Evolutionary conservation across 2,888 invertebrate genomes (phyloP).

Genomic region (Cabera pusaria): DNA sequence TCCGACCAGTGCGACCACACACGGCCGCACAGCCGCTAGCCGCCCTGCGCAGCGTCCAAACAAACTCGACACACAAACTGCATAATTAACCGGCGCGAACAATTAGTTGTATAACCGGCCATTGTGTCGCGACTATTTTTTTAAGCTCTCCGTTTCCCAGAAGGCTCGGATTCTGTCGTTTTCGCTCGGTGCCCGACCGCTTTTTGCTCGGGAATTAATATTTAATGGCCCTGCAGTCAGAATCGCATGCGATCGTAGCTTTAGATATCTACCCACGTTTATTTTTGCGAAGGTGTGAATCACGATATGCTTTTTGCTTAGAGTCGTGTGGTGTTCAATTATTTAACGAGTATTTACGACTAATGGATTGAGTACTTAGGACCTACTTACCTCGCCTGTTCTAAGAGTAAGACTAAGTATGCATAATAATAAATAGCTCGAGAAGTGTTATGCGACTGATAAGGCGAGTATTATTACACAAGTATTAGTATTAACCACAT

Average conservation of each 20-base stretch:
- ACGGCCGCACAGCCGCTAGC: conserved; percentile 21
- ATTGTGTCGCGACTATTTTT: conserved; percentile 66
- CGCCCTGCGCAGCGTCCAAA: conserved; percentile 33
- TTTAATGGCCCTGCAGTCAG: conserved; percentile 63
- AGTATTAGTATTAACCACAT: conserved; percentile 21
- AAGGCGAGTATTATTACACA: conserved; percentile 8
- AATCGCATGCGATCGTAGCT: conserved; percentile 60
- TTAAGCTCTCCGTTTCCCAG: conserved; percentile 67
- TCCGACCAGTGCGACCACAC: conserved; percentile 31
- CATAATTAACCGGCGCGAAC: conserved; percentile 72
- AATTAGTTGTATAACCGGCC: conserved; percentile 75
- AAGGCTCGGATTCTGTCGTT: conserved; percentile 57
- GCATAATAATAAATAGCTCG: conserved; percentile 24
- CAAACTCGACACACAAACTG: conserved; percentile 55
- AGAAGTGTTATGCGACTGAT: conserved; percentile 13
- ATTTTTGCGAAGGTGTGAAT: conserved; percentile 45
- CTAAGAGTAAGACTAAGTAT: too few relatives aligned
- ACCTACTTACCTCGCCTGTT: too few relatives aligned
- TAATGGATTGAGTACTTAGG: conserved; percentile 25
- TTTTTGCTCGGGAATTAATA: conserved; percentile 69
- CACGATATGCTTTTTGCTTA: conserved; percentile 32
- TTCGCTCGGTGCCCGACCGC: conserved; percentile 48
- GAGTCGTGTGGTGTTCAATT: conserved; percentile 19
- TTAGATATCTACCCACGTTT: conserved; percentile 58
- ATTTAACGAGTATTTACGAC: conserved; percentile 25